Conservation (phyloP, 2,888 invertebrate genomes). For the Lycaena phlaeas region DNA sequence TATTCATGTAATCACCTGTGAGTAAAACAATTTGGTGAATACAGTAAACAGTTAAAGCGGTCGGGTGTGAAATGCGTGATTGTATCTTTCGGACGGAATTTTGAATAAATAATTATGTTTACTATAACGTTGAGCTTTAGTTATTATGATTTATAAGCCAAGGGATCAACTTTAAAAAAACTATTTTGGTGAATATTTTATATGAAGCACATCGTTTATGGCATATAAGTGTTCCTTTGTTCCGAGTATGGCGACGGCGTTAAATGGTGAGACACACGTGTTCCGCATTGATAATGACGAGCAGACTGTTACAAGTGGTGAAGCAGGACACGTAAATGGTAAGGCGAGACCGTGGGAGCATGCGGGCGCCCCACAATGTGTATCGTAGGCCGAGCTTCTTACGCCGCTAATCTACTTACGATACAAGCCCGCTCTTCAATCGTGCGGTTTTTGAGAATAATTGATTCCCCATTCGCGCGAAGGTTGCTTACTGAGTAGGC, state of each 20-base stretch:
- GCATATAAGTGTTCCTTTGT: neutral
- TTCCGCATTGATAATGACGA: conserved; percentile 44
- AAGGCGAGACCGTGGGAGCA: conserved; percentile 56
- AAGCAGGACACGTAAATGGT: conserved; percentile 19
- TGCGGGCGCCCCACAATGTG: conserved; percentile 39
- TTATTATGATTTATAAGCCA: too few species aligned
- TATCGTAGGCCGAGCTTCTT: conserved; percentile 10
- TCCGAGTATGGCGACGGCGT: neutral
- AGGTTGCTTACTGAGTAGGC: too few species aligned
- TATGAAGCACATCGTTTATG: neutral
- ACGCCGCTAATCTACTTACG: neutral
- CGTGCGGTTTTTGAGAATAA: neutral
- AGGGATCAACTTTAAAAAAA: too few species aligned
- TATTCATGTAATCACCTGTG: too few species aligned
- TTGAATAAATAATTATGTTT: too few species aligned
- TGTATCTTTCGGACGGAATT: too few species aligned
- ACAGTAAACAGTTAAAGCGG: too few species aligned
- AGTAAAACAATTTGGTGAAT: too few species aligned
- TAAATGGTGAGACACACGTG: conserved; percentile 44
- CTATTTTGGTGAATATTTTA: too few species aligned
- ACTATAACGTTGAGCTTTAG: too few species aligned
- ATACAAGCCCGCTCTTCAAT: neutral
- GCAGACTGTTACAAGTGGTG: too few species aligned
- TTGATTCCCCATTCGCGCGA: neutral
- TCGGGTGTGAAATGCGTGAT: too few species aligned